Base-by-base conservation (phyloP, 1,140 invertebrate species). In the Drosophila orena region DNA sequence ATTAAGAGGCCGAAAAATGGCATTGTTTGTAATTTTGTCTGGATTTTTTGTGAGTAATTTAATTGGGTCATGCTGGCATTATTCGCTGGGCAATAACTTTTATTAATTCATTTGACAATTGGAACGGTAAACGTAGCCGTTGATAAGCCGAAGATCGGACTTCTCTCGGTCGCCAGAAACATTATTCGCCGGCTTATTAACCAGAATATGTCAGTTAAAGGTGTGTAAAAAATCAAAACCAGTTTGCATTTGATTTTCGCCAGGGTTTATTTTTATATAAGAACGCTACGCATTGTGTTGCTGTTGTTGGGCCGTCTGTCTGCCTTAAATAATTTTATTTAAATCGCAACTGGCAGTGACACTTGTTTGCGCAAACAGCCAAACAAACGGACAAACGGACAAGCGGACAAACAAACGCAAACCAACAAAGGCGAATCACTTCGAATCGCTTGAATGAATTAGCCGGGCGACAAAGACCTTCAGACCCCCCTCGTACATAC, bases 371-470 rank as follows among this genome's bases (percentile, higher is more conserved):
- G 74, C 75, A 65, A 73, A 78, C 77, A 76, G 47, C 27, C 77
- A 78, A 77, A 40, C 62, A 62, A 66, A 56, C 43, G 68, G 53
- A 70, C 43, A 72, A 79, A 75, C 52, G n/a, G n/a, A 40, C 62
- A 62, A 66, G 52, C 43, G 68, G 53, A 70, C 43, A 72, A 79
- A 75, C 52, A 83, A 79, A 74, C 47, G 56, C 56, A 60, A 66
- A 71, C 49, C 74, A 34, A 76, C 58, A 72, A 54, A 66, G 55
- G 49, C 64, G 61, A 71, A 47, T 77, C 47, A 56, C 37, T 44
- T 79, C 46, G 43, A 74, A 66, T 78, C 59, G 78, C 50, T 81
- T 81, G 83, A 88, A 86, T 86, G 83, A 86, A 81, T 77, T 79
- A 69, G 38, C n/a, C 58, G 44, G 59, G 53, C 57, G 22, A 43